Percentiles rank a stretch among this genome's conserved stretches.
These are phyloP conservation scores for Dolichomitus sp. DNA, from an alignment of 2,888 invertebrate species.

Conservation along the genomic window DNA sequence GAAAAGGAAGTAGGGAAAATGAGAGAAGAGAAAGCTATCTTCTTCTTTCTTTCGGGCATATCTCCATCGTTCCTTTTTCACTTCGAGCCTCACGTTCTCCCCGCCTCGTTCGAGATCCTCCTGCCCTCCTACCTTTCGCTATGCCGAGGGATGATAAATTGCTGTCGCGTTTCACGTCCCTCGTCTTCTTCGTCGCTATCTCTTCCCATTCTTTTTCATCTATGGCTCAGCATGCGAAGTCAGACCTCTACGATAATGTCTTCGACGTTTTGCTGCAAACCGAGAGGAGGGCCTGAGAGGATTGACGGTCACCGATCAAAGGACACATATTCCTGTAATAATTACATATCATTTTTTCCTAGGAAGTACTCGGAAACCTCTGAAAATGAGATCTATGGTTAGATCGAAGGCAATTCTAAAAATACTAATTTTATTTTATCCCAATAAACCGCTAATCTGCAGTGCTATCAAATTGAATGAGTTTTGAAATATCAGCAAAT, in stretches of 20 bases:
- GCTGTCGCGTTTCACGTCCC: conserved; percentile 69
- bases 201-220: conserved; percentile 42
- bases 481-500: not conserved
- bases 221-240: conserved; percentile 48
- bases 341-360: not conserved
- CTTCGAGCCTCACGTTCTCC: conserved; percentile 57
- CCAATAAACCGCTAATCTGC: not conserved
- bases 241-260: conserved; percentile 44
- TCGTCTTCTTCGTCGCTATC: conserved; percentile 27
- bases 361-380: not conserved
- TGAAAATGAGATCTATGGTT: not conserved
- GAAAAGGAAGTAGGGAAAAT: conserved; percentile 65
- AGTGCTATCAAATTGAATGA: not conserved
- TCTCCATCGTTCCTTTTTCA: conserved; percentile 59
- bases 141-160: conserved; percentile 81
- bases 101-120: conserved; percentile 60
- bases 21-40: conserved; percentile 49
- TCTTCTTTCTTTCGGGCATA: conserved; percentile 51
- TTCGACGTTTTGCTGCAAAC: conserved; percentile 9
- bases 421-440: not conserved
- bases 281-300: not conserved
- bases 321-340: conserved; percentile 1
- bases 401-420: not conserved
- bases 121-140: conserved; percentile 53
- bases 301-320: conserved; percentile 15